Percentiles rank a stretch among this genome's conserved stretches.
phyloP scores from a whole-genome alignment of 2,113 vertebrate genomes.

The Thymallus thymallus region DNA sequence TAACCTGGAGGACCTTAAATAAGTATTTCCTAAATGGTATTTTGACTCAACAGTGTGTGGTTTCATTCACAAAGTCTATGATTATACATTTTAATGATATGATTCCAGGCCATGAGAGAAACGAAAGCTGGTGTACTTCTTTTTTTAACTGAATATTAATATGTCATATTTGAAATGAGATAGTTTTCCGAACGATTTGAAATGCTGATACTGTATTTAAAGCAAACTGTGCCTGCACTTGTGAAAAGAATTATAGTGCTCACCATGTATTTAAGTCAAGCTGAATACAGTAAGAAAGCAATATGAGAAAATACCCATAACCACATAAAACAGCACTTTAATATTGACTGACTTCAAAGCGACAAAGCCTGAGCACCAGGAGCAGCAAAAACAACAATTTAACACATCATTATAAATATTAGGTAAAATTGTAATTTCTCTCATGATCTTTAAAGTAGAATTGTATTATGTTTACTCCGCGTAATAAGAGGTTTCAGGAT shows the following conservation, averaged over 20 bases:
- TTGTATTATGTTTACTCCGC: slow-evolving; percentile 55
- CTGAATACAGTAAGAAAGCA: slow-evolving; percentile 64
- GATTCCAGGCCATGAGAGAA: slow-evolving; percentile 52
- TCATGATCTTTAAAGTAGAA: slow-evolving; percentile 54
- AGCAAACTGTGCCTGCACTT: slow-evolving; percentile 78
- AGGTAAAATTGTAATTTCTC: slow-evolving; percentile 62
- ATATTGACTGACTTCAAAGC: slow-evolving; percentile 75
- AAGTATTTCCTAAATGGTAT: slow-evolving; percentile 59
- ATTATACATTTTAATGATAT: slow-evolving; percentile 75
- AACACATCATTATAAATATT: slow-evolving; percentile 74
- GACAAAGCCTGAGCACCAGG: slow-evolving; percentile 55
- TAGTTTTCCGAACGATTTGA: slow-evolving; percentile 65
- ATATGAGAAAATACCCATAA: slow-evolving; percentile 65
- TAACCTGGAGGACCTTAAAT: slow-evolving; percentile 43
- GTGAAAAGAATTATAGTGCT: slow-evolving; percentile 77
- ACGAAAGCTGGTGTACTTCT: slow-evolving; percentile 37
- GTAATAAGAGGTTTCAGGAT: slow-evolving; percentile 55
- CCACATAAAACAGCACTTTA: slow-evolving; percentile 79
- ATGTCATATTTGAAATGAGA: slow-evolving; percentile 67
- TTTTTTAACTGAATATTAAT: slow-evolving; percentile 59
- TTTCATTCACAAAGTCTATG: slow-evolving; percentile 74
- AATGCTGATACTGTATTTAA: slow-evolving; percentile 80
- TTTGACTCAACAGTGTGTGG: slow-evolving; percentile 43
- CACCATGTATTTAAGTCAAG: slow-evolving; percentile 73
- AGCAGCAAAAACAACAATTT: slow-evolving; percentile 76